Percentiles rank a stretch among this genome's conserved stretches.
Conservation (phyloP, 23 tunicate species). For the Halocynthia aurantium region DNA sequence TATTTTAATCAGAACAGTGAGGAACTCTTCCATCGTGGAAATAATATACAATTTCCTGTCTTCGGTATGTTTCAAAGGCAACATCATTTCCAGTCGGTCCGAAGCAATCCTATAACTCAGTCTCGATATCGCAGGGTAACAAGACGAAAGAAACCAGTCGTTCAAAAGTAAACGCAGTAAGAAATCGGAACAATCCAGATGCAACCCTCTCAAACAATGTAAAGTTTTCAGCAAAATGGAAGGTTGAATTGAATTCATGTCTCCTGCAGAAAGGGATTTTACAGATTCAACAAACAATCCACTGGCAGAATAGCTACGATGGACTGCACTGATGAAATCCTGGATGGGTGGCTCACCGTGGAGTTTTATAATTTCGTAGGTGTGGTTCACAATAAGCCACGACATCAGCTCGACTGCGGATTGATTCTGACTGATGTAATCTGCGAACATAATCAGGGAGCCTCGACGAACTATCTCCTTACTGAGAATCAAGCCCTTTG, state of each 20-base stretch:
- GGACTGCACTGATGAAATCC: conserved; percentile 46
- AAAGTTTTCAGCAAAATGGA: conserved; percentile 20
- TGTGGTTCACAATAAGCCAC: conserved; percentile 58
- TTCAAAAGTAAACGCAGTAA: conserved; percentile 26
- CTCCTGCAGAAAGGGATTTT: conserved; percentile 6
- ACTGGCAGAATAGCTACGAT: conserved; percentile 13
- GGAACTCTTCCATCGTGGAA: too few relatives aligned
- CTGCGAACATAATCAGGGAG: conserved; percentile 58
- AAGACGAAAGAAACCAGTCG: conserved; percentile 48
- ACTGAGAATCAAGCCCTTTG: neutral
- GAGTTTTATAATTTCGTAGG: conserved; percentile 42
- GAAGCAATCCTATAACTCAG: conserved; percentile 53
- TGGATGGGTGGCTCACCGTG: conserved; percentile 75
- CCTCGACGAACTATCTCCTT: conserved; percentile 41
- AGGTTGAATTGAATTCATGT: neutral
- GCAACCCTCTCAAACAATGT: conserved; percentile 15
- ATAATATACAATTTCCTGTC: too few relatives aligned
- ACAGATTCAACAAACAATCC: conserved; percentile 10
- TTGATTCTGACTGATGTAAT: conserved; percentile 59
- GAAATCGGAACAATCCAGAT: conserved; percentile 12
- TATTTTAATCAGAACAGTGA: too few relatives aligned
- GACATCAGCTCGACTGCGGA: conserved; percentile 41
- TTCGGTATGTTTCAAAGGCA: neutral
- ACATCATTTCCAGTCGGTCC: conserved; percentile 31
- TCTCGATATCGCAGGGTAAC: conserved; percentile 29